Percentiles rank a stretch among this genome's conserved stretches.
phyloP scores from a whole-genome alignment of 2,797 vertebrate species.

The Lagodon rhomboides region DNA sequence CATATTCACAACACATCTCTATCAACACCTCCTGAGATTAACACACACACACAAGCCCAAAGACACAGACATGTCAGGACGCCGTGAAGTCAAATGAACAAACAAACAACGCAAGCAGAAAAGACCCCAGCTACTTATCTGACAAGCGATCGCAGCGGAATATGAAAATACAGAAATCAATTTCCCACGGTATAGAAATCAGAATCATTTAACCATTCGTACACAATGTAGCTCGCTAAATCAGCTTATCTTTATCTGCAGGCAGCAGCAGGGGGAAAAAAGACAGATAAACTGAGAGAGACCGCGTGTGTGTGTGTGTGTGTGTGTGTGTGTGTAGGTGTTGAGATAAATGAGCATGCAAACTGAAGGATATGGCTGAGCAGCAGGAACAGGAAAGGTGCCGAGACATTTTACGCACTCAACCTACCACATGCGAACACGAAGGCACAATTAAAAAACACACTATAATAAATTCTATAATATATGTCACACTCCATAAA shows the following conservation, averaged over 20 bases:
- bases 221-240: constrained; percentile 51
- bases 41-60: constrained; percentile 26
- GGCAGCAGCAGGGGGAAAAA: constrained; percentile 32
- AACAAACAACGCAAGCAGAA: constrained; percentile 8
- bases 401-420: not conserved
- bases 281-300: constrained; percentile 31
- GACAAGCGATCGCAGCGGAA: constrained; percentile 27
- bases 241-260: constrained; percentile 67
- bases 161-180: constrained; percentile 48
- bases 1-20: constrained; percentile 61
- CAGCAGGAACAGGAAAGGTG: constrained; percentile 27
- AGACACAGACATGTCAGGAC: not conserved
- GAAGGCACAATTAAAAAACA: not conserved
- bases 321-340: constrained; percentile 43
- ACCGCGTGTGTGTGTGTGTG: constrained; percentile 5
- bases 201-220: constrained; percentile 54
- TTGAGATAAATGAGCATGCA: constrained; percentile 46
- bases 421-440: constrained; percentile 8
- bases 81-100: not conserved
- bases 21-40: constrained; percentile 61
- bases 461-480: not conserved
- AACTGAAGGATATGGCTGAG: constrained; percentile 28
- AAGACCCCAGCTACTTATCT: constrained; percentile 34
- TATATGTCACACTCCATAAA: not conserved
- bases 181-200: constrained; percentile 51